phyloP scores from a whole-genome alignment of 2,113 vertebrate genomes.

The Oreochromis spilurus region DNA sequence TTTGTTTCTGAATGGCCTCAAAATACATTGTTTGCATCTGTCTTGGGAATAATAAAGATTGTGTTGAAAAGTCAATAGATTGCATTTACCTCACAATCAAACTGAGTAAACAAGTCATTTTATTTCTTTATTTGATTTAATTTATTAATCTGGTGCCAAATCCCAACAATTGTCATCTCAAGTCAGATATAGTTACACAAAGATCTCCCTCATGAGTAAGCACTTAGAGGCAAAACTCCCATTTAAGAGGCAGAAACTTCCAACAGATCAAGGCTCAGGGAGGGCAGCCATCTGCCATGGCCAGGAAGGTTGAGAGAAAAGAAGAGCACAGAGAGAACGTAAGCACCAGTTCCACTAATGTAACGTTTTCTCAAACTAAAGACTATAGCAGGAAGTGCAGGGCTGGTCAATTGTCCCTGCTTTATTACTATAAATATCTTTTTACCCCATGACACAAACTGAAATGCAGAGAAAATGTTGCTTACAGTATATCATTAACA shows the following conservation, averaged over 20 bases:
- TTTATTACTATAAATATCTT: background rate
- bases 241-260: background rate
- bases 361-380: background rate
- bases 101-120: background rate
- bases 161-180: background rate
- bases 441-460: background rate
- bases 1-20: background rate
- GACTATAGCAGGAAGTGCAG: background rate
- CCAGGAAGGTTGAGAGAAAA: background rate
- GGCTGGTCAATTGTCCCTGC: background rate
- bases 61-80: background rate
- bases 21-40: background rate
- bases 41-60: background rate
- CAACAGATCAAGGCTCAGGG: background rate
- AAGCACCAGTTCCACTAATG: background rate
- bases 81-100: background rate
- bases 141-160: background rate
- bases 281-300: background rate
- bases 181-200: background rate
- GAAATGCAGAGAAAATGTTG: background rate
- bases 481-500: background rate
- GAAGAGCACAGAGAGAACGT: background rate
- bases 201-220: background rate
- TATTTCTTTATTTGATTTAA: background rate
- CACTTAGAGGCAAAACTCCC: background rate